phyloP scores from a whole-genome alignment of 1,140 invertebrate species.

The Maniola jurtina region DNA sequence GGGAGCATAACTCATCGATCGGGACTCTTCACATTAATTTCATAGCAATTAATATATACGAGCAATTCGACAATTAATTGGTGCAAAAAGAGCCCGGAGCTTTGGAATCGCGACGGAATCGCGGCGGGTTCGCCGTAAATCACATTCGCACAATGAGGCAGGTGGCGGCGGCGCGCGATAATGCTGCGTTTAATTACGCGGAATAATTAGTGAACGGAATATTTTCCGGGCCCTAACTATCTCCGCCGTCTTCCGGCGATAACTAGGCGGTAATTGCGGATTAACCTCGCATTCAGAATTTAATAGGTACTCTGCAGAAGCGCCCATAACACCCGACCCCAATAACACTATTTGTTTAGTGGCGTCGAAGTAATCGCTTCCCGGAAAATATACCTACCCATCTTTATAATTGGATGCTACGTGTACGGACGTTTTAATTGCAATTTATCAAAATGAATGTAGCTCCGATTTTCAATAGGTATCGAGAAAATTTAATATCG shows the following conservation, averaged over 20 bases:
- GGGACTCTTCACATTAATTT: conserved; percentile 64
- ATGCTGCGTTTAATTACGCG: conserved; percentile 78
- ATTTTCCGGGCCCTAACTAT: conserved; percentile 78
- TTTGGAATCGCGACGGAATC: conserved; percentile 66
- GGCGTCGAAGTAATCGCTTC: conserved; percentile 67
- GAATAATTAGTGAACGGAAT: conserved; percentile 79
- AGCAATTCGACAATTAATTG: conserved; percentile 76
- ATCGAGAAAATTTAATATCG: conserved; percentile 51
- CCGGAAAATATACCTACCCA: conserved; percentile 43
- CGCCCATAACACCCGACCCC: conserved; percentile 48
- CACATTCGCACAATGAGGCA: conserved; percentile 73
- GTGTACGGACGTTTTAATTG: conserved; percentile 34
- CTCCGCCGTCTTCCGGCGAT: conserved; percentile 77
- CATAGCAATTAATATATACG: conserved; percentile 73
- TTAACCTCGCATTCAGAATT: conserved; percentile 77
- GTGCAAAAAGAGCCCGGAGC: conserved; percentile 69
- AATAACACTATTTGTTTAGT: conserved; percentile 70
- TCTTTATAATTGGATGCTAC: conserved; percentile 32
- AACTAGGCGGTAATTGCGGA: conserved; percentile 78
- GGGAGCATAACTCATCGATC: conserved; percentile 48
- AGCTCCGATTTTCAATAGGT: conserved; percentile 40
- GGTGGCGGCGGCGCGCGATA: conserved; percentile 72
- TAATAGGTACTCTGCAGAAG: conserved; percentile 70
- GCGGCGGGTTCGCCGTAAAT: conserved; percentile 73
- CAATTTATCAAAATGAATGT: conserved; percentile 39